A percentile compares a stretch with the other conserved stretches of the same genome.
These are phyloP conservation scores for Dasyurus viverrinus DNA, from an alignment of 2,113 vertebrate species.

Conservation along the genomic window DNA sequence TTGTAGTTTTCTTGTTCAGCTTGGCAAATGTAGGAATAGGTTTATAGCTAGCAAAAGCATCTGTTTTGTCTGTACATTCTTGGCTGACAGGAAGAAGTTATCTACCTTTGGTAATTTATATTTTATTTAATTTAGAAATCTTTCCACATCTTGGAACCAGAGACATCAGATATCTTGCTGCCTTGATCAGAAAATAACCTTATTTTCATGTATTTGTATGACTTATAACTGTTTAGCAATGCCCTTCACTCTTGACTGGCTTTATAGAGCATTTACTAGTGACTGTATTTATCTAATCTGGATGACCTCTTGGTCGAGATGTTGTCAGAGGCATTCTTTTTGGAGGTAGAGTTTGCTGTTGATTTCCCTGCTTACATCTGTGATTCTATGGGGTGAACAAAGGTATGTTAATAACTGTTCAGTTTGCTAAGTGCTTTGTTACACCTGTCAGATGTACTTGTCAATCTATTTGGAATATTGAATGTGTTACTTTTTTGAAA, in stretches of 20 bases:
- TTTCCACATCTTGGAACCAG: background rate
- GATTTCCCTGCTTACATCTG: background rate
- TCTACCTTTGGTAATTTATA: background rate
- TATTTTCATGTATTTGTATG: background rate
- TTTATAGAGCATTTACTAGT: background rate
- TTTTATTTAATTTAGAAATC: background rate
- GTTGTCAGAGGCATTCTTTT: background rate
- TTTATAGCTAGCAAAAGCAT: background rate
- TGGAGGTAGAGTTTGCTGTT: background rate
- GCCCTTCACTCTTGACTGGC: background rate
- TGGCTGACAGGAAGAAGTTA: background rate
- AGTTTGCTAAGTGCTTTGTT: background rate
- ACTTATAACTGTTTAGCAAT: background rate
- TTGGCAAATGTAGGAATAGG: background rate
- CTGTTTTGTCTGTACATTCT: background rate
- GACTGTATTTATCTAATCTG: background rate
- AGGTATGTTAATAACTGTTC: background rate
- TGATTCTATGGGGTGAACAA: background rate
- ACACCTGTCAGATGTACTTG: background rate
- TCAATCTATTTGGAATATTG: constrained; percentile 35
- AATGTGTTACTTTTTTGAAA: background rate
- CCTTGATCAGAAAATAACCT: background rate
- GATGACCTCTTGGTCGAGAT: background rate
- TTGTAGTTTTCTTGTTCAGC: background rate
- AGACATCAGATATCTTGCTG: background rate